Evolutionary conservation across 23 tunicate species (phyloP), one percentile per base, ranked within the genome.

Genomic region (Styela plicata): DNA sequence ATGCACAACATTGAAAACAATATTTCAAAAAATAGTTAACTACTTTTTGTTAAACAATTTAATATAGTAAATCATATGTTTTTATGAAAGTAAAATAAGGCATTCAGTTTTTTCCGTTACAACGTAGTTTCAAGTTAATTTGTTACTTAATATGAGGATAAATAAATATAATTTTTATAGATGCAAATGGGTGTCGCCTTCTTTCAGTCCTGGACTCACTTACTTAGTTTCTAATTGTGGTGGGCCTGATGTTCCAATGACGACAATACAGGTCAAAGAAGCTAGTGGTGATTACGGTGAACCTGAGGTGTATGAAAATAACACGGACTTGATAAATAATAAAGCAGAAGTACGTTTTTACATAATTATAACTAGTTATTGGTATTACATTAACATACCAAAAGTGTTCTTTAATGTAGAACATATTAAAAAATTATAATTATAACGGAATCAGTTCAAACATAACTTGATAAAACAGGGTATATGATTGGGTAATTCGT

Each of bases 181-280:
- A 31, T 92, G 97, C 62, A 69, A 80, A 31, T 92, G 91, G 91
- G 73, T 87, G n/a, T 33, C 88, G 2, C 84, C 97, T 1, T 70
- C 82, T 26, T 92, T 87, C 83, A 87, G 97, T 73, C 91, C 86
- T n/a, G 37, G 52, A 2, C 24, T 79, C 32, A 83, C 61, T 32
- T 87, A 86, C 36, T 63, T 87, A 33, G 97, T 87, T 21, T n/a
- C 79, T 2, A 92, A 92, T 79, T 92, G 97, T 64, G 91, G 89
- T 29, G 97, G 97, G 30, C 97, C 92, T 34, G 97, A 84, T 62
- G 97, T 92, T 7, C 97, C 97, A 10, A 87, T 87, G 89, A 73
- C 97, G 1, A 69, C 74, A 1, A 25, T 92, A 33, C 80, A 82
- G n/a, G 20, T n/a, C 27, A 29, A 78, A 34, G 87, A 69, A 2